Percentiles rank a stretch among this genome's conserved stretches.
phyloP scores from a whole-genome alignment of 2,888 invertebrate species.

The Watsonalla cultraria region DNA sequence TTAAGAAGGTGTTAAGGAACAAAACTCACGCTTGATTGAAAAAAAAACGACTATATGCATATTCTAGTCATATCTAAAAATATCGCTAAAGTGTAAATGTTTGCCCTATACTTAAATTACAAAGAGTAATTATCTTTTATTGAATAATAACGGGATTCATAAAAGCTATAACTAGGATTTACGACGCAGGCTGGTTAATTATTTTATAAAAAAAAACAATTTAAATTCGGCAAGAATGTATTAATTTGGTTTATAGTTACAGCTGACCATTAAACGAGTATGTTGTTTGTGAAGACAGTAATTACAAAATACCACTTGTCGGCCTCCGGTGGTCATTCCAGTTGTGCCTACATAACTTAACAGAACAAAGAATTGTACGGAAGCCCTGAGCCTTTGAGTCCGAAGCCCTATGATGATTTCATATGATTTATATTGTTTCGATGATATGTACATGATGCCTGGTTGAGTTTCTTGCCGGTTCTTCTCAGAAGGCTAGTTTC shows the following conservation, averaged over 20 bases:
- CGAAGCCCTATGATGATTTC: too few relatives aligned
- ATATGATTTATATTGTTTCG: too few relatives aligned
- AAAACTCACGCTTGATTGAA: too few relatives aligned
- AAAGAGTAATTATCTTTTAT: too few relatives aligned
- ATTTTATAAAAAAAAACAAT: neutral
- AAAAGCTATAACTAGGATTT: neutral
- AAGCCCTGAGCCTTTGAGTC: constrained; percentile 21
- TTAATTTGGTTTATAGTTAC: constrained; percentile 14
- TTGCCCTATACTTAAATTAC: too few relatives aligned
- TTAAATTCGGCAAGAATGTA: constrained; percentile 6
- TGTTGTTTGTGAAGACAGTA: constrained; percentile 29
- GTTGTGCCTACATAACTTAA: constrained; percentile 21
- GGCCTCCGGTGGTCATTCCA: constrained; percentile 48
- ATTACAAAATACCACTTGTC: constrained; percentile 56
- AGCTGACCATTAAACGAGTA: constrained; percentile 30
- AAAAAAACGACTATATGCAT: too few relatives aligned
- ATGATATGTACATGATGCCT: too few relatives aligned
- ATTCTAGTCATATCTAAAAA: too few relatives aligned
- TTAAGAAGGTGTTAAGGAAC: too few relatives aligned
- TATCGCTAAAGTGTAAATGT: too few relatives aligned
- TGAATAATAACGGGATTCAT: neutral
- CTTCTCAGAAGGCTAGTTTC: too few relatives aligned
- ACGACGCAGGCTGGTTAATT: neutral
- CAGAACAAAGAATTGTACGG: constrained; percentile 47
- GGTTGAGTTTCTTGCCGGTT: too few relatives aligned